Percentiles rank a stretch among this genome's conserved stretches.
Conservation (phyloP, 2,797 vertebrate genomes). For the Heterohyrax brucei region DNA sequence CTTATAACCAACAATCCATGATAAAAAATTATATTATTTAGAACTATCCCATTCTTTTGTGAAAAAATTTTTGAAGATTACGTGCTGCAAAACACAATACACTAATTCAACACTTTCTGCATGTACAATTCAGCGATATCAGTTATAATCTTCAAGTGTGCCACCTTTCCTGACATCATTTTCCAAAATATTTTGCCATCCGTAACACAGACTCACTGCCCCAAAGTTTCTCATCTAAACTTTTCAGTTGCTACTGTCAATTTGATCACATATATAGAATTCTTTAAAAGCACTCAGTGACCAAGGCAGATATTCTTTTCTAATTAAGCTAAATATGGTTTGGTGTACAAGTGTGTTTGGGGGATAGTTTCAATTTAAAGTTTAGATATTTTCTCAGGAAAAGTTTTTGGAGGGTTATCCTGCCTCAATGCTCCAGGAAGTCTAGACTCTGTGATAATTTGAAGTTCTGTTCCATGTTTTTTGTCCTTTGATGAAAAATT, state of each 20-base stretch:
- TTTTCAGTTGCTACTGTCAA: no score
- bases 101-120: background rate
- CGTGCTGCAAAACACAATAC: background rate
- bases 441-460: background rate
- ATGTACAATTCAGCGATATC: no score
- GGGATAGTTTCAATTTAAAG: no score
- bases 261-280: background rate
- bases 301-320: background rate
- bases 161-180: no score
- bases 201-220: no score
- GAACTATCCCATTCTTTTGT: conserved; percentile 24
- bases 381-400: background rate
- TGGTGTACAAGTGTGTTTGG: background rate
- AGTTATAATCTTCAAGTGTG: no score
- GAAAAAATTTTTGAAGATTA: background rate
- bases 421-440: background rate
- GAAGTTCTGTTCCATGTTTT: background rate
- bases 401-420: background rate
- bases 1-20: background rate
- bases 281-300: background rate
- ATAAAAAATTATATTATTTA: conserved; percentile 55
- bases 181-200: no score
- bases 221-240: no score
- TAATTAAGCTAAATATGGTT: background rate
- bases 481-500: background rate